Evolutionary conservation across 2,113 vertebrate genomes (phyloP).

Genomic region (Eupsittula cactorum): DNA sequence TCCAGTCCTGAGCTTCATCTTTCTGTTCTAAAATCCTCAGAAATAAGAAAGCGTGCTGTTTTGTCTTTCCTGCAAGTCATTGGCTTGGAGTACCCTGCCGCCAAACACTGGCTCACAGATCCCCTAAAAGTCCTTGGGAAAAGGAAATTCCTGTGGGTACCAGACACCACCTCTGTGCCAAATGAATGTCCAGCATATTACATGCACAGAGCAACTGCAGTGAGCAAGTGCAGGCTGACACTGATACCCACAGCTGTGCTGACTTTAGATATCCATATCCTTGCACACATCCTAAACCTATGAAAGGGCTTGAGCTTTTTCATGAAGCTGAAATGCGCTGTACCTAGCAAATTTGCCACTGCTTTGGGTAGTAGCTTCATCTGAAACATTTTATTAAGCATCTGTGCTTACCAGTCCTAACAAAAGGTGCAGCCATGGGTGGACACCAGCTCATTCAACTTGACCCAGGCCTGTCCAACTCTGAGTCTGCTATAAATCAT

Average conservation of each 20-base stretch:
- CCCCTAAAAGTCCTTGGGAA: background rate
- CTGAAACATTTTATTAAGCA: background rate
- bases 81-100: background rate
- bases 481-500: conserved; percentile 18
- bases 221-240: background rate
- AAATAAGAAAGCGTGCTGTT: background rate
- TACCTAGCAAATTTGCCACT: background rate
- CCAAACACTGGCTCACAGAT: background rate
- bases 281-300: background rate
- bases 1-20: background rate
- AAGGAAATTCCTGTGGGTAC: background rate
- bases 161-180: background rate
- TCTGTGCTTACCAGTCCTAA: background rate
- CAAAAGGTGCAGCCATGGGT: conserved; percentile 48
- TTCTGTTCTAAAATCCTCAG: background rate
- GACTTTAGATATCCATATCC: background rate
- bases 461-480: conserved; percentile 1
- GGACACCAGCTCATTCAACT: conserved; percentile 3
- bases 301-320: background rate
- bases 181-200: background rate
- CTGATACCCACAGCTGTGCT: background rate
- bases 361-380: background rate
- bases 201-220: background rate
- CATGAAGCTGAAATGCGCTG: background rate
- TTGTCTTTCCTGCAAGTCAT: background rate